phyloP scores from a whole-genome alignment of 2,797 vertebrate genomes.

The Anomalospiza imberbis region DNA sequence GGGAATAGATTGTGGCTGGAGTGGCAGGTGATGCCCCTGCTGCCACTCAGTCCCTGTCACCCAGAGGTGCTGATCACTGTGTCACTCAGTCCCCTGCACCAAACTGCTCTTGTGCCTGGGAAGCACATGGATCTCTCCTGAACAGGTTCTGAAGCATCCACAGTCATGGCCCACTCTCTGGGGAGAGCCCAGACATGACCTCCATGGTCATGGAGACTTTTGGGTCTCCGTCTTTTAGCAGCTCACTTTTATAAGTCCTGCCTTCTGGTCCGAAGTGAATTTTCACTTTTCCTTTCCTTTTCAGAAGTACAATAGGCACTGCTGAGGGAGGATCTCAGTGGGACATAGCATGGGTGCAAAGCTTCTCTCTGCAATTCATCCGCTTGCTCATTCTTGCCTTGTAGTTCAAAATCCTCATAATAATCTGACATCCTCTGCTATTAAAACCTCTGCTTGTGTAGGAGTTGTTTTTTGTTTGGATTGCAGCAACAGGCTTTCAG shows the following conservation, averaged over 20 bases:
- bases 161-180: neutral
- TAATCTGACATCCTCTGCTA: neutral
- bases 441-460: neutral
- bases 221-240: neutral
- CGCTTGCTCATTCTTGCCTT: neutral
- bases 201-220: neutral
- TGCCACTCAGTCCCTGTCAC: neutral
- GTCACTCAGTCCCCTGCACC: neutral
- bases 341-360: neutral
- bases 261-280: neutral
- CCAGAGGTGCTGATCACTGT: neutral
- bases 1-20: neutral
- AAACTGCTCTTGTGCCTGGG: neutral
- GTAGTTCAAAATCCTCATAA: neutral
- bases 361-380: neutral
- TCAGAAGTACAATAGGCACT: neutral
- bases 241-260: neutral
- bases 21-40: too few species aligned
- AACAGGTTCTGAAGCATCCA: neutral
- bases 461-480: slow-evolving; percentile 2
- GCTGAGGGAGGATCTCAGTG: neutral
- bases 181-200: neutral
- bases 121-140: accelerated
- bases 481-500: neutral
- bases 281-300: neutral